Conservation (phyloP, 2,113 vertebrate species). For the Gyps fulvus region DNA sequence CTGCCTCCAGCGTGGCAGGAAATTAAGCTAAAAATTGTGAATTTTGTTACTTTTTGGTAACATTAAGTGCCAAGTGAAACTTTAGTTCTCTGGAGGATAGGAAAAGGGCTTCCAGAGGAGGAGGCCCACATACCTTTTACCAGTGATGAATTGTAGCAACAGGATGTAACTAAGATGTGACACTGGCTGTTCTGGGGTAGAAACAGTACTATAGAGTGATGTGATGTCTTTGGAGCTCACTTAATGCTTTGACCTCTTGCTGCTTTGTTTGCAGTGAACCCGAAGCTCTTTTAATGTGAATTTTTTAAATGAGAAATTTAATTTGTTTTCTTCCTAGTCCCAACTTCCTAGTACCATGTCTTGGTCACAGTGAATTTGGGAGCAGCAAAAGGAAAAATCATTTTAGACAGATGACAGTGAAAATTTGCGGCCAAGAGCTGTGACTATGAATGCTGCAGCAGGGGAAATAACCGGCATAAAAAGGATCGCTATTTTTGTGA, state of each 20-base stretch:
- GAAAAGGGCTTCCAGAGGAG: neutral
- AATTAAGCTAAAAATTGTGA: neutral
- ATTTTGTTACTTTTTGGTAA: conserved; percentile 50
- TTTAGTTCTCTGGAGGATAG: neutral
- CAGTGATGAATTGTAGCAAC: neutral
- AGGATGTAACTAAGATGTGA: neutral
- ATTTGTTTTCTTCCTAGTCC: neutral
- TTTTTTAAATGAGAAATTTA: neutral
- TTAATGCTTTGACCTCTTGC: neutral
- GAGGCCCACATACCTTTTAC: neutral
- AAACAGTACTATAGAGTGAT: neutral
- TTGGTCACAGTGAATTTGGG: neutral
- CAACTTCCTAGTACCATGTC: neutral
- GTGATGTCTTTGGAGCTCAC: neutral
- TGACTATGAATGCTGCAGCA: accelerated
- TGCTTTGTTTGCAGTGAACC: conserved; percentile 42
- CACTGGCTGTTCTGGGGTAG: neutral
- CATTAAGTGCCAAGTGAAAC: conserved; percentile 59
- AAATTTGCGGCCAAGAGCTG: neutral
- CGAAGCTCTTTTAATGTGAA: neutral
- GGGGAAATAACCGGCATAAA: neutral
- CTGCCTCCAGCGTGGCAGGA: neutral
- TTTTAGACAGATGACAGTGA: neutral
- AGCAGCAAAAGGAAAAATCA: neutral
- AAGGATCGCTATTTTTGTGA: accelerated